Conservation (phyloP, 2,797 vertebrate genomes). For the Sebastes cheni region DNA sequence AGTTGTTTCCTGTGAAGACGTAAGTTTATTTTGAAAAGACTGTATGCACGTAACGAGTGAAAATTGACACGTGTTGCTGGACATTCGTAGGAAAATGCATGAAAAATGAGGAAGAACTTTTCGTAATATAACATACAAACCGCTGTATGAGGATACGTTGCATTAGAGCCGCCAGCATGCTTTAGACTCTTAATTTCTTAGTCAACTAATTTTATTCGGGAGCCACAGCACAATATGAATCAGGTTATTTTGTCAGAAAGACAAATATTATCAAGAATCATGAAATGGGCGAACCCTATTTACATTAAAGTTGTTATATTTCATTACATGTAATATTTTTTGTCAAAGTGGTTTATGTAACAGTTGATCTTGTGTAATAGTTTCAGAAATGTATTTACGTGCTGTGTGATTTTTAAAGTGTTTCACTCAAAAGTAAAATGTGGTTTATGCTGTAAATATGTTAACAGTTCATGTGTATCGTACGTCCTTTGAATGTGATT, state of each 20-base stretch:
- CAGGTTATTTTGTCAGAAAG: not conserved
- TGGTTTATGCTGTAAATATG: not conserved
- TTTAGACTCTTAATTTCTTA: not conserved
- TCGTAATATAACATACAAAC: rapidly evolving
- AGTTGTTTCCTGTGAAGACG: too few relatives aligned
- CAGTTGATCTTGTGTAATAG: not conserved
- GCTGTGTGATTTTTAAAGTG: not conserved
- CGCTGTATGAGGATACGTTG: too few relatives aligned
- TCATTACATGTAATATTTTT: not conserved
- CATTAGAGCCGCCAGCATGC: not conserved
- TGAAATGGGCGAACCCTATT: too few relatives aligned
- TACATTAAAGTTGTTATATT: not conserved
- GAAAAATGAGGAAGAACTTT: too few relatives aligned
- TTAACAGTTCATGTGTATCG: not conserved
- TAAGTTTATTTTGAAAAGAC: too few relatives aligned
- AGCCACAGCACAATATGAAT: not conserved
- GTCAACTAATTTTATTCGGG: not conserved
- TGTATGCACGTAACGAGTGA: too few relatives aligned
- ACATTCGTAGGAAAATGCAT: too few relatives aligned
- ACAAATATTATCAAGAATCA: not conserved
- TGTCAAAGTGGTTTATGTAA: not conserved
- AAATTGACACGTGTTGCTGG: too few relatives aligned
- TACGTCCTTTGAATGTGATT: not conserved
- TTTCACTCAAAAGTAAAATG: not conserved
- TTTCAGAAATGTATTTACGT: not conserved